A percentile compares a stretch with the other conserved stretches of the same genome.
Conservation (phyloP, 2,888 invertebrate genomes). For the Anorthoa munda region DNA sequence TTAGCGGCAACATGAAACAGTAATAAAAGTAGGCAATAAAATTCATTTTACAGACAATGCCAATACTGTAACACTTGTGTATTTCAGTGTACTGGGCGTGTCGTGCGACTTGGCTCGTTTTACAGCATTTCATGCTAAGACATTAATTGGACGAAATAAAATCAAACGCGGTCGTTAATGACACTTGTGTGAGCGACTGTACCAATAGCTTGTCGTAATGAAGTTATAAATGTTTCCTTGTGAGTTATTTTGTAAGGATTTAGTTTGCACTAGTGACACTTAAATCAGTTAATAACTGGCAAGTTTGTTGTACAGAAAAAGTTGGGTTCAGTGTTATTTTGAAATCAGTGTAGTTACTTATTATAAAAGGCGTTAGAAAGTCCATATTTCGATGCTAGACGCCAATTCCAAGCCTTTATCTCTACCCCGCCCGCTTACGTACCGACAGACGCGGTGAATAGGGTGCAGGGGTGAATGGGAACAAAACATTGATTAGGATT, state of each 20-base stretch:
- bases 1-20: constrained; percentile 16
- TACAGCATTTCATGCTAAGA: constrained; percentile 87
- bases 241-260: constrained; percentile 45
- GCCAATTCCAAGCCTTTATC: too few species aligned
- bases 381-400: not conserved
- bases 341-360: not conserved
- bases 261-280: constrained; percentile 30
- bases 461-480: too few species aligned
- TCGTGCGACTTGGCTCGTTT: constrained; percentile 77
- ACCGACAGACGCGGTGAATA: too few species aligned
- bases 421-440: too few species aligned
- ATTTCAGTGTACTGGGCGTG: constrained; percentile 77
- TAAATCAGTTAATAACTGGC: not conserved
- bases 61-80: constrained; percentile 61
- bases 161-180: constrained; percentile 77
- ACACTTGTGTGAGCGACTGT: constrained; percentile 61
- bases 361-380: too few species aligned
- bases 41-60: constrained; percentile 21
- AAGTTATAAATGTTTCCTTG: constrained; percentile 63
- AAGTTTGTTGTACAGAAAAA: constrained; percentile 3
- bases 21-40: constrained; percentile 29
- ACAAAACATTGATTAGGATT: too few species aligned
- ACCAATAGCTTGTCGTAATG: constrained; percentile 60
- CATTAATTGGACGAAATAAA: constrained; percentile 87
- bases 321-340: not conserved